Base-by-base conservation (phyloP, 2,113 vertebrate genomes). In the Nothobranchius kuhntae region DNA sequence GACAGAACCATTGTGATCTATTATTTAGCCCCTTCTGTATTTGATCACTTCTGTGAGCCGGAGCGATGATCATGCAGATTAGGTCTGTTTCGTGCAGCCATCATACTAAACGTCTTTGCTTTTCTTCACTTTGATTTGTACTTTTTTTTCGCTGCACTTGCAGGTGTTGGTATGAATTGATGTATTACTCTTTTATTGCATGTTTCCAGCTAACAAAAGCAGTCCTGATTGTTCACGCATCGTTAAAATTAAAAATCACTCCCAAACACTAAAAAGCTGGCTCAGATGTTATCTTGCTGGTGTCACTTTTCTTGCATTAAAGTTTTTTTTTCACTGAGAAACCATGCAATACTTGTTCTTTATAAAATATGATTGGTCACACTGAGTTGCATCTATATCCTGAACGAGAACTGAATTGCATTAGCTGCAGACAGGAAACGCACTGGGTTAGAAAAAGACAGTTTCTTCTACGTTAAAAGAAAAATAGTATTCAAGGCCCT, bases 1-100 rank as follows among this genome's bases (percentile, higher is more conserved):
- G 80, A 87, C 90, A 88, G 87, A 79, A 73, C 75, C 71, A 89
- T 90, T 87, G 82, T 92, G 90, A 92, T 93, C 88, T 92, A 90
- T 91, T 91, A 93, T 93, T 93, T 88, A 93, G 85, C 88, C 82
- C 53, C 53, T 66, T 71, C 85, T 35, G 73, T 85, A 88, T 92
- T 86, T 89, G 88, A 92, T 91, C 88, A 82, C 80, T 13, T 54
- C 71, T 63, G 52, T 17, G 54, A 68, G 85, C 86, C 82, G 64
- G 61, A 81, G 85, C 77, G 85, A 91, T 89, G 89, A 90, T 89
- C 86, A 83, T 86, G 90, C 90, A 90, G 83, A 92, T 91, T 80
- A 83, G 38, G 61, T 57, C 71, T 40, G 69, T 82, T 90, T 73
- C 71, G 76, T 89, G 50, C 78, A 77, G 71, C 70, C 21, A 13